Conservation (phyloP, 2,113 vertebrate genomes). For the Psammodynastes pulverulentus region DNA sequence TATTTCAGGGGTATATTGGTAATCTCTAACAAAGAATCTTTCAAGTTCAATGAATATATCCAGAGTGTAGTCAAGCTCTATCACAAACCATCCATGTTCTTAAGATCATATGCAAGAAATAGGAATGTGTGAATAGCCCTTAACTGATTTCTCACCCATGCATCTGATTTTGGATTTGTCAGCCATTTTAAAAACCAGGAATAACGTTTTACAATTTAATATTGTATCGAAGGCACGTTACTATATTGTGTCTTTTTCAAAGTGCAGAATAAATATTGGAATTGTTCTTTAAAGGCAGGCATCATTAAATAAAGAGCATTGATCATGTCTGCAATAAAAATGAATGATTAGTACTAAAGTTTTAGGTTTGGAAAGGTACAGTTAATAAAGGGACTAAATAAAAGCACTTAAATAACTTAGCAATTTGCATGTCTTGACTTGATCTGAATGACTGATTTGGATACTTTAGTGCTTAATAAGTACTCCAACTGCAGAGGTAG, state of each 20-base stretch:
- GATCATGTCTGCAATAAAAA: not conserved
- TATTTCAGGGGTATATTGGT: not conserved
- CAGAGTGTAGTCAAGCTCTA: not conserved
- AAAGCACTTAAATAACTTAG: constrained; percentile 54
- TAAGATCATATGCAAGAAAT: not conserved
- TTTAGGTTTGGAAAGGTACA: not conserved
- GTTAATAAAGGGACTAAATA: not conserved
- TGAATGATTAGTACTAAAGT: not conserved
- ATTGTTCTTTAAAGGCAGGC: constrained; percentile 23
- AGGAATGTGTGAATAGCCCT: not conserved
- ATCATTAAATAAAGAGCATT: not conserved
- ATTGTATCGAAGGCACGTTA: not conserved
- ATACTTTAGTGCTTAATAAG: constrained; percentile 20
- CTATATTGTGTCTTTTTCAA: not conserved
- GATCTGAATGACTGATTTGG: constrained; percentile 45
- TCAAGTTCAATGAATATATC: not conserved
- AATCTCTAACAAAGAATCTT: not conserved
- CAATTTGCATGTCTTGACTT: constrained; percentile 60
- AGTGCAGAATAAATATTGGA: not conserved
- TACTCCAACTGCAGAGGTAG: constrained; percentile 2
- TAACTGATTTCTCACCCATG: not conserved
- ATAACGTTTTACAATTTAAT: not conserved
- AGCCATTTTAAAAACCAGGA: not conserved
- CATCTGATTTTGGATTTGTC: not conserved
- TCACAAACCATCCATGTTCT: not conserved